Evolutionary conservation across 2,888 invertebrate species (phyloP), one percentile per base, ranked within the genome.

Genomic region (Sminthurinus aureus): DNA sequence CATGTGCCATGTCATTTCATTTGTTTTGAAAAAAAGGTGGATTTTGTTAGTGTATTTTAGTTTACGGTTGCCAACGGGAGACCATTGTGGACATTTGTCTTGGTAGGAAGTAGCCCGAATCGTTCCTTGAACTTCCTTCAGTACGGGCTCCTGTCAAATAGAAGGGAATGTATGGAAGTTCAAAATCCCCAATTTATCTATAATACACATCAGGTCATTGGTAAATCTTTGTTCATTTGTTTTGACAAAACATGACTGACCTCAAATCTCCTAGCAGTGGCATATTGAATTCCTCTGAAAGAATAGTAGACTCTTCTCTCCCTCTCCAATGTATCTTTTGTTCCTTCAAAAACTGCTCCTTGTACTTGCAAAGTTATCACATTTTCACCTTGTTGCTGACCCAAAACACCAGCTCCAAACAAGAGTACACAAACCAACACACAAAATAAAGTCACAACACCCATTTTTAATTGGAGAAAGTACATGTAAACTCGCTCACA

Each of bases 31-130:
- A 38, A 38, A 38, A 38, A 38, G 38, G 38, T 38, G 38, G 1
- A 38, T 38, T 38, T 38, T 38, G 1, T 58, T 6, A 58, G 58
- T 13, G 58, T 58, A 58, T 18, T 15, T 6, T 6, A 58, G 9
- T 0, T 85, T 79, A 89, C 78, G 66, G 13, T 86, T 81, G 15
- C 76, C 84, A 3, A n/a, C 50, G 26, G 13, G 3, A 66, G 85
- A 84, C 83, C 86, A 88, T 79, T 90, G 90, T 38, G 88, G 89
- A 85, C 90, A 90, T 8, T 84, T 78, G 0, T 87, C 83, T 20
- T 86, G 85, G 67, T 84, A 87, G 13, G 86, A 81, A n/a, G 85
- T 86, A 0, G 89, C 89, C 20, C 87, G 86, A 15, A 86, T 86
- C 0, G 85, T 81, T 83, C 88, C 83, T 38, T 79, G 58, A 0